Conservation (phyloP, 2,888 invertebrate species). For the Drosophila lacicola region DNA sequence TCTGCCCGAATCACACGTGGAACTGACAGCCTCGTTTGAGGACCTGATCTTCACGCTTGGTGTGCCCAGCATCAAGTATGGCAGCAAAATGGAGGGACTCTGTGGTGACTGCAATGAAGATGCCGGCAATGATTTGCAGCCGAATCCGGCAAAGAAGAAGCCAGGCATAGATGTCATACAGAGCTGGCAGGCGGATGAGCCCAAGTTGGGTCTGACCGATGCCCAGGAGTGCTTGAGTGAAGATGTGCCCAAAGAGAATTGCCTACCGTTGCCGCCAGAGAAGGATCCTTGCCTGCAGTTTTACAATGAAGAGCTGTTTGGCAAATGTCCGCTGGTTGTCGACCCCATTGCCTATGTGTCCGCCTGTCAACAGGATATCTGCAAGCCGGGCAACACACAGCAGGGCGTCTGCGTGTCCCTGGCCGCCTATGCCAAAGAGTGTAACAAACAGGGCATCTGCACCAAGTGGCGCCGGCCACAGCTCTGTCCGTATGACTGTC, state of each 20-base stretch:
- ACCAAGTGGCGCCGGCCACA: slow-evolving; percentile 89
- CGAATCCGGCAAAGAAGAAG: slow-evolving; percentile 85
- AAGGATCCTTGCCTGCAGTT: slow-evolving; percentile 89
- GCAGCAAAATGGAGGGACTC: slow-evolving; percentile 90
- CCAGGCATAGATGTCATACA: slow-evolving; percentile 85
- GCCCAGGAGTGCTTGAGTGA: slow-evolving; percentile 86
- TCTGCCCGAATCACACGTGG: slow-evolving; percentile 90
- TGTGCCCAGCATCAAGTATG: slow-evolving; percentile 91
- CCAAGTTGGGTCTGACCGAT: slow-evolving; percentile 85
- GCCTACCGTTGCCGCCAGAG: slow-evolving; percentile 87
- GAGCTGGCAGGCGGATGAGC: slow-evolving; percentile 87
- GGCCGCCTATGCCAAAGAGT: slow-evolving; percentile 90
- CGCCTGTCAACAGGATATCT: slow-evolving; percentile 90
- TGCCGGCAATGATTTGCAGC: slow-evolving; percentile 87
- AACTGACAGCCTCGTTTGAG: slow-evolving; percentile 86
- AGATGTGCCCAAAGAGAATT: slow-evolving; percentile 85
- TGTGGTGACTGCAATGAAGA: slow-evolving; percentile 91
- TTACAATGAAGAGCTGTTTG: slow-evolving; percentile 87
- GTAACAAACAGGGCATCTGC: slow-evolving; percentile 90
- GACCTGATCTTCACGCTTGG: slow-evolving; percentile 87
- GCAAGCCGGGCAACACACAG: slow-evolving; percentile 86
- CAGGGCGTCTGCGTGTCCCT: slow-evolving; percentile 88
- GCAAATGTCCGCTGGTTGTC: slow-evolving; percentile 90
- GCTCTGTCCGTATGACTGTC: slow-evolving; percentile 89
- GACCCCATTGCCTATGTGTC: slow-evolving; percentile 89